phyloP scores from a whole-genome alignment of 2,888 invertebrate species.

The Sepioteuthis lessoniana region DNA sequence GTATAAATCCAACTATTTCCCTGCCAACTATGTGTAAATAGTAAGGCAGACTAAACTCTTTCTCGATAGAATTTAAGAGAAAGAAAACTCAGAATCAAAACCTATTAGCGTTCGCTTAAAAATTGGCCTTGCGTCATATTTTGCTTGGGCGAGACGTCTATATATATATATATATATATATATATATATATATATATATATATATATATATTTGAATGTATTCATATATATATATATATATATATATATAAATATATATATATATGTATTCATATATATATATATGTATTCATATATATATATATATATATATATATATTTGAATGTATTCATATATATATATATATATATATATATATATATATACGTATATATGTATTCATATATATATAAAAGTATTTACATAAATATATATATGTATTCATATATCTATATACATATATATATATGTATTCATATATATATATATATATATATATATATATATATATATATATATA shows the following conservation, averaged over 20 bases:
- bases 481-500: background rate
- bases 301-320: background rate
- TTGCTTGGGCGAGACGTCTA: too few species aligned
- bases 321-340: background rate
- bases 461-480: background rate
- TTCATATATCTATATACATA: background rate
- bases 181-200: too few species aligned
- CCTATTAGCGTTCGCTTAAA: too few species aligned
- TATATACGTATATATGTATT: conserved; percentile 47
- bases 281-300: conserved; percentile 39
- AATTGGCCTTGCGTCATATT: too few species aligned
- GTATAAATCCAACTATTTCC: too few species aligned
- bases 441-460: conserved; percentile 2
- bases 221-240: too few species aligned
- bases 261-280: background rate
- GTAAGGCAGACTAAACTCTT: too few species aligned
- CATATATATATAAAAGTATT: conserved; percentile 42
- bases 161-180: too few species aligned
- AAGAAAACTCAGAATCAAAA: too few species aligned
- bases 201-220: too few species aligned
- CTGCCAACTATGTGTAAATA: too few species aligned
- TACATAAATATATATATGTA: conserved; percentile 35
- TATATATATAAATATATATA: background rate
- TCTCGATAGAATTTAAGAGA: too few species aligned
- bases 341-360: conserved; percentile 46